Base-by-base conservation (phyloP, 2,888 invertebrate genomes). In the Alloscopus bannaensis region DNA sequence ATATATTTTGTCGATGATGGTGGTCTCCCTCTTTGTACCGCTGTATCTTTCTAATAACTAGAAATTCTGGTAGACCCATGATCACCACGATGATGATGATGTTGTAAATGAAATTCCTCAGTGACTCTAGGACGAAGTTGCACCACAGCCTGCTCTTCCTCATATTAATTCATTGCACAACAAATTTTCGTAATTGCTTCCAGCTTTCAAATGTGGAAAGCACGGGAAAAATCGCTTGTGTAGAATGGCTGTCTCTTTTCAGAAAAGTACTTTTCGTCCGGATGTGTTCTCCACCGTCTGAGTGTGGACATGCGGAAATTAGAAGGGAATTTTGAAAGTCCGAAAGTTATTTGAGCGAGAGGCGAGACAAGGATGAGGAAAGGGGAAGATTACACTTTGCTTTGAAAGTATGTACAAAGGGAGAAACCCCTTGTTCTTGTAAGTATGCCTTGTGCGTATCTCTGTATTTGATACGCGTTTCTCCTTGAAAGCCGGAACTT, bases 251-350 rank as follows among this genome's bases (percentile, higher is more conserved):
- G n/a, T 47, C 4, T 18, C n/a, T 47, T 4, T 47, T 1, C 18
- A 62, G n/a, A n/a, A n/a, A n/a, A n/a, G n/a, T n/a, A n/a, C n/a
- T 22, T 62, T 28, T 68, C 28, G 42, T 64, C 29, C 42, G 42
- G 73, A 57, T 57, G 47, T 60, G n/a, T 69, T 66, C 42, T 62
- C 26, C n/a, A n/a, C n/a, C n/a, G n/a, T n/a, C n/a, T n/a, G 62
- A 69, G 76, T 76, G 76, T 69, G 76, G 76, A 76, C 76, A 76
- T 76, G 52, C 68, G 76, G 76, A 76, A 76, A 76, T 76, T 76
- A 55, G 68, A 62, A 76, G 62, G 76, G 50, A 69, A 69, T 76
- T 47, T 47, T 29, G 65, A 40, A 62, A 62, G 76, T 76, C 76
- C 69, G 45, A 62, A 62, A 76, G 69, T 76, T 76, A 69, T 69